A percentile compares a stretch with the other conserved stretches of the same genome.
Evolutionary conservation across 2,797 vertebrate species (phyloP).

Genomic region (Hipposideros larvatus): DNA sequence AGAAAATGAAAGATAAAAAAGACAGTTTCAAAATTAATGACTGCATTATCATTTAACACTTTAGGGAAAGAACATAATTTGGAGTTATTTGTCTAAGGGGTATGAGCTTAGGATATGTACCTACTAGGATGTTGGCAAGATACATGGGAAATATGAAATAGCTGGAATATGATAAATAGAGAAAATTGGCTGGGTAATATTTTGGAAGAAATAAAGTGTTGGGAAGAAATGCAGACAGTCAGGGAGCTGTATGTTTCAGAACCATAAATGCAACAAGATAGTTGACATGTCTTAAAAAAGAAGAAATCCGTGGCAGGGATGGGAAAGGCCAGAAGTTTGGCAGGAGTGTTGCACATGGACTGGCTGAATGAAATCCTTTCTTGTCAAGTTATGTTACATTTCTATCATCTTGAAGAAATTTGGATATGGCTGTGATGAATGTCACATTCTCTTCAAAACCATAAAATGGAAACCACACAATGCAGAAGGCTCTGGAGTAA

Average conservation of each 20-base stretch:
- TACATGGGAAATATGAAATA: not conserved
- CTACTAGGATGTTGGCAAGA: not conserved
- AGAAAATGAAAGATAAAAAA: slow-evolving; percentile 55
- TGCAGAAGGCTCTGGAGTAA: slow-evolving; percentile 61
- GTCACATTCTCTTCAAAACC: slow-evolving; percentile 70
- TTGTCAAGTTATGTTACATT: not conserved
- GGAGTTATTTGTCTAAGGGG: slow-evolving; percentile 4
- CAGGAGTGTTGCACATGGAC: not conserved
- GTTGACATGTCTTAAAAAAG: not conserved
- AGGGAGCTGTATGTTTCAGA: not conserved
- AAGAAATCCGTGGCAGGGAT: not conserved
- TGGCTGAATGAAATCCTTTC: not conserved
- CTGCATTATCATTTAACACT: slow-evolving; percentile 49
- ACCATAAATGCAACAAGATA: not conserved
- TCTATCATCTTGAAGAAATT: slow-evolving; percentile 70
- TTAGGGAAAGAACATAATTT: slow-evolving; percentile 13
- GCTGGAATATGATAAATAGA: not conserved
- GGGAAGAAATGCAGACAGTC: slow-evolving; percentile 27
- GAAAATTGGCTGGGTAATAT: not conserved
- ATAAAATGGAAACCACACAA: slow-evolving; percentile 74
- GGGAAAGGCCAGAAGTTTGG: not conserved
- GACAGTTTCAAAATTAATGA: slow-evolving; percentile 66
- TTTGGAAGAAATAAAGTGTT: not conserved
- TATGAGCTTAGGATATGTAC: not conserved
- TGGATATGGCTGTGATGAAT: slow-evolving; percentile 56